Evolutionary conservation across 1,140 invertebrate genomes (phyloP), one percentile per base, ranked within the genome.

Genomic region (Nomia melanderi): DNA sequence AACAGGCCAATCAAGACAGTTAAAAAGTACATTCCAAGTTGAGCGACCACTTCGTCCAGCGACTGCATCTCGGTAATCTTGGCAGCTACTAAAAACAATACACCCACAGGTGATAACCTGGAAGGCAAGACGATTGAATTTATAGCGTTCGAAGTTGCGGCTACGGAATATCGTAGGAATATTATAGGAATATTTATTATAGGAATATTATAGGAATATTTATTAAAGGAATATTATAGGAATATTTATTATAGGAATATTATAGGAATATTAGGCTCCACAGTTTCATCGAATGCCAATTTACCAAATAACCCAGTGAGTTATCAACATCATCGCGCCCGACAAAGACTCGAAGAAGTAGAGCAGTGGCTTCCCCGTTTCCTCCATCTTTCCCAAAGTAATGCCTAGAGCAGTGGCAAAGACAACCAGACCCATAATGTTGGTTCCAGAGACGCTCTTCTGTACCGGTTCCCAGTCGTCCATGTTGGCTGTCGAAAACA

Each of bases 61-160:
- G 96, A 95, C 47, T 96, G 93, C 93, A 97, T 97, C 83, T 95
- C 96, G 11, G 97, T 89, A 33, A 98, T 95, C 88, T 97, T 97
- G 7, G 95, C 94, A 20, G 95, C 93, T 39, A 98, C 95, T 74
- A 98, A 91, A 87, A 97, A 98, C 2, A 96, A 91, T 12, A 98
- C 96, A 79, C 97, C 97, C 20, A 97, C 86, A 0, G 97, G 97
- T 9, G 97, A 97, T 71, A 97, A 92, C 92, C 92, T 92, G 69
- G 0, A 54, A 6, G 63, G 54, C 47, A 73, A 33, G 25, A 3
- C n/a, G n/a, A n/a, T n/a, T 44, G 4, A 44, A 14, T 14, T 17
- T 44, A 44, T n/a, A n/a, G n/a, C n/a, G n/a, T n/a, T n/a, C n/a
- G n/a, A n/a, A n/a, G n/a, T n/a, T n/a, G n/a, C n/a, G n/a, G n/a